Percentiles rank a stretch among this genome's conserved stretches.
Evolutionary conservation across 2,113 vertebrate species (phyloP).

Genomic region (Polyodon spathula): DNA sequence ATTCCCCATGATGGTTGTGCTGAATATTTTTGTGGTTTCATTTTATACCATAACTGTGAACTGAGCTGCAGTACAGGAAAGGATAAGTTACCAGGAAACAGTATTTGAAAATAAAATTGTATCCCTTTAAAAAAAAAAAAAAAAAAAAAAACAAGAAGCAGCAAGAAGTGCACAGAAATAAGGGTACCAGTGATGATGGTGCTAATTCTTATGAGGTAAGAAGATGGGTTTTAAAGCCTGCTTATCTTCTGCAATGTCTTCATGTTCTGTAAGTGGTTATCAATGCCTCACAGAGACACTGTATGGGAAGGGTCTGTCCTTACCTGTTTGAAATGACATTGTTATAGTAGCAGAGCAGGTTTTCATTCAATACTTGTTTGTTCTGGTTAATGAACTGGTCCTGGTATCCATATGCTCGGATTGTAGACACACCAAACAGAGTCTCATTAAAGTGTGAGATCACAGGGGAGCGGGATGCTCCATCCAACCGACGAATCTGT

Average conservation of each 20-base stretch:
- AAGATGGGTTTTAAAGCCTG: no score
- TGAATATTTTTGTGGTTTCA: no score
- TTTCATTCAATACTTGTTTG: conserved; percentile 41
- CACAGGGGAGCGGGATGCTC: conserved; percentile 29
- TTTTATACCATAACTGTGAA: no score
- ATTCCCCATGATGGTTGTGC: no score
- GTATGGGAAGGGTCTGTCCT: background rate
- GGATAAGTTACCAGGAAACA: no score
- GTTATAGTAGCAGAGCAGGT: conserved; percentile 52
- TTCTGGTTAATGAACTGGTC: conserved; percentile 44
- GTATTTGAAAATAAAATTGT: no score
- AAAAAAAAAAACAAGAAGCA: no score
- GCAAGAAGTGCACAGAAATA: no score
- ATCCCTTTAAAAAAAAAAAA: no score
- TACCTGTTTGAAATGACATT: conserved; percentile 48
- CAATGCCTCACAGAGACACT: background rate
- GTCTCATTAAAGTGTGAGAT: conserved; percentile 48
- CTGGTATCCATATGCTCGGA: conserved; percentile 41
- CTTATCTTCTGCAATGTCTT: background rate
- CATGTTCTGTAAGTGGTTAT: conserved; percentile 6
- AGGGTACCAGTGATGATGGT: no score
- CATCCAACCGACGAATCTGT: conserved; percentile 33
- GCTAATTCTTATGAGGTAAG: no score
- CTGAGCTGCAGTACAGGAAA: no score
- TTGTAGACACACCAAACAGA: conserved; percentile 30